Base-by-base conservation (phyloP, 2,113 vertebrate genomes). In the Upupa epops region DNA sequence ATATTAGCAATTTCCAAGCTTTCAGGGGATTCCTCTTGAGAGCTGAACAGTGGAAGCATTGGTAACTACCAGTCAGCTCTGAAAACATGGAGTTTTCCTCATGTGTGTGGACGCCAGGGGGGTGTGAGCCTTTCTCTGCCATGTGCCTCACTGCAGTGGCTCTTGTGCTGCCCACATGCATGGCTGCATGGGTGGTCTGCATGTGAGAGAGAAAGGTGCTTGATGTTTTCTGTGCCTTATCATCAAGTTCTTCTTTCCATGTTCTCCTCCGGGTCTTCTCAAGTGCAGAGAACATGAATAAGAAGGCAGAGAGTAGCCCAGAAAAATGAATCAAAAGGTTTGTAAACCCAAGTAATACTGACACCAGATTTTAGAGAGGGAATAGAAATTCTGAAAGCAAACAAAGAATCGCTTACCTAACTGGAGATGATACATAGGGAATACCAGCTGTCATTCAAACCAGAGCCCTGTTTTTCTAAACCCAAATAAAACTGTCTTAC, bases 91-190 rank as follows among this genome's bases (percentile, higher is more conserved):
- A 86, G 0, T 69, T 73, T 65, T 75, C 55, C 56, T 8, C 18
- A 32, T 8, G 31, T 20, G 45, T 55, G 48, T 1, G 3, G 22
- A 3, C 8, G 51, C 15, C 0, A 21, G 68, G 61, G 49, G 5
- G 42, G 19, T 0, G 0, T n/a, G 63, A 64, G 42, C 52, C 42
- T 80, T 51, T 9, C 19, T 77, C 21, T 1, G 3, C 9, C 1
- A 1, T 1, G 0, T 17, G 49, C 31, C 71, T 94, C 1, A 1
- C 0, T 6, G 25, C 51, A 54, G 40, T 7, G 5, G 32, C 8
- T 60, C 37, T 60, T 24, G 51, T 22, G 58, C 63, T 70, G 66
- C n/a, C n/a, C 13, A 16, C 9, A 3, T 6, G n/a, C 37, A 64
- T n/a, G n/a, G 29, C 5, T 12, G 29, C 45, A 34, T 1, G 3